Evolutionary conservation across 23 tunicate species (phyloP), one percentile per base, ranked within the genome.

Genomic region (Ascidia mentula): DNA sequence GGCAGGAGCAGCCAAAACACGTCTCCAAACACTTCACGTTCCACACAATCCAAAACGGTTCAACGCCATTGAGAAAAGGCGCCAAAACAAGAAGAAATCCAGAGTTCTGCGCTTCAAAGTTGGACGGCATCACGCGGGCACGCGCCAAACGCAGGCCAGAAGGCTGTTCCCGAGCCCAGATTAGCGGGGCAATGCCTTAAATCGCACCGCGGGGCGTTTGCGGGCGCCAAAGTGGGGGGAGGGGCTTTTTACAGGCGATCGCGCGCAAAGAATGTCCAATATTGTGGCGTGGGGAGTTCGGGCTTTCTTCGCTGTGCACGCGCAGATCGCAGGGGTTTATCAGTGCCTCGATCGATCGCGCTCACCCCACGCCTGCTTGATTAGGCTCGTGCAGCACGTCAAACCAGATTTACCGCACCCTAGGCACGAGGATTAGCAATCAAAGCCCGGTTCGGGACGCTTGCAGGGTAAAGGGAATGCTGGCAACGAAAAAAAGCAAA

Each of bases 181-280:
- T 53, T 53, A 53, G 65, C 24, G 65, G 24, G 24, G 12, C 7
- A 53, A 53, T 53, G 65, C 65, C 65, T 28, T 53, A 53, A 53
- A 53, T 53, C 65, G 65, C 65, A 28, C 65, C 65, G 13, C 65
- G 65, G 24, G 65, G 28, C 65, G 65, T 28, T 53, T 53, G 65
- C 13, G 65, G 65, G 65, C 65, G 65, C 65, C 65, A 28, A 28
- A 3, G 28, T 6, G 65, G 24, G 65, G 65, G 65, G 65, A 28
- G 15, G 65, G 65, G 24, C 65, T 53, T 53, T 53, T 53, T 53
- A 53, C 65, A 53, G 65, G 65, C 65, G 65, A 53, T 53, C 65
- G 65, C 65, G 65, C 65, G 65, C 65, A 53, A 53, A 53, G 65
- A 53, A 53, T 53, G 65, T 53, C 24, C 65, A 28, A 9, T 28